These are phyloP conservation scores for Formicarius rufipectus DNA, from an alignment of 2,113 vertebrate genomes.

Conservation along the genomic window DNA sequence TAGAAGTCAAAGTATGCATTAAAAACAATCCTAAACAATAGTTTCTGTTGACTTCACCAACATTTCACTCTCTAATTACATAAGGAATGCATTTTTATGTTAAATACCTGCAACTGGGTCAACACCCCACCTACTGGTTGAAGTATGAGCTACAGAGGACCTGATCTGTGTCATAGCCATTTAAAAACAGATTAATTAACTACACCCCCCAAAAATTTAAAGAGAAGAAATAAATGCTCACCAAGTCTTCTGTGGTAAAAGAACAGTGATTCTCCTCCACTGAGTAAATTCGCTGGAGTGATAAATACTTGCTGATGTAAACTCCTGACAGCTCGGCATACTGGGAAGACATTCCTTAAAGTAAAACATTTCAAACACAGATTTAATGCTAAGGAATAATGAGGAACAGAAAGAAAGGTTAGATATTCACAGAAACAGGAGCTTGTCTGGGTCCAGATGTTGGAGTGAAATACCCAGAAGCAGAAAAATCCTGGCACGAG, in stretches of 20 bases:
- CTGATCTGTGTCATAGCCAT: background rate
- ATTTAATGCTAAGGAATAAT: background rate
- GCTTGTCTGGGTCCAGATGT: background rate
- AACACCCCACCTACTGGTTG: background rate
- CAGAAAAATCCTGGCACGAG: background rate
- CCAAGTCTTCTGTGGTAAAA: slow-evolving; percentile 96
- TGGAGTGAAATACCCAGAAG: background rate
- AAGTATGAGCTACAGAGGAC: background rate
- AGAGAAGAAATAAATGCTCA: slow-evolving; percentile 54
- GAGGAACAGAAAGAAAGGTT: background rate
- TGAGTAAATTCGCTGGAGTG: slow-evolving; percentile 93
- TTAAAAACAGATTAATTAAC: background rate
- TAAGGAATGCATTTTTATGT: background rate
- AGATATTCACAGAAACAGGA: background rate
- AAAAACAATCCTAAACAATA: slow-evolving; percentile 28
- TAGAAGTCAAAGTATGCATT: background rate
- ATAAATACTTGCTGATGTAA: slow-evolving; percentile 93
- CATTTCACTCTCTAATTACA: background rate
- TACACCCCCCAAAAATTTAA: background rate
- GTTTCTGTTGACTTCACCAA: slow-evolving; percentile 27
- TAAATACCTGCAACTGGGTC: background rate
- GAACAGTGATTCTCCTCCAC: slow-evolving; percentile 92
- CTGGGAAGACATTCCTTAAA: slow-evolving; percentile 94
- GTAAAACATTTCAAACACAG: slow-evolving; percentile 24
- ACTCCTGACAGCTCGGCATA: slow-evolving; percentile 97